Percentiles rank a stretch among this genome's conserved stretches.
Conservation (phyloP, 2,797 vertebrate genomes). For the Siniperca obscura region DNA sequence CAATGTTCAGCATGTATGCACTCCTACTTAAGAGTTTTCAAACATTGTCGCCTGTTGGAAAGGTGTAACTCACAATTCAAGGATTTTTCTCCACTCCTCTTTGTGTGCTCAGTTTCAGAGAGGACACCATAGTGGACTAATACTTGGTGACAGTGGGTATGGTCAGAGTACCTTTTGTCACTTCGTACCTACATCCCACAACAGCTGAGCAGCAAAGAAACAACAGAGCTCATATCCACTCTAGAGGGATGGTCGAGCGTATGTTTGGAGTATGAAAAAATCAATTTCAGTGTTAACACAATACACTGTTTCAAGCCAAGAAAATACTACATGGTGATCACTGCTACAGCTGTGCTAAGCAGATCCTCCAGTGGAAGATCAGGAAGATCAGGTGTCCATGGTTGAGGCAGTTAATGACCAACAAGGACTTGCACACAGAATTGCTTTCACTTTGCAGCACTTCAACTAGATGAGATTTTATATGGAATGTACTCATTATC, state of each 20-base stretch:
- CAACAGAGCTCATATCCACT: slow-evolving; percentile 4
- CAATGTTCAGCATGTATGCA: background rate
- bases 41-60: background rate
- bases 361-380: background rate
- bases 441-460: background rate
- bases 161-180: background rate
- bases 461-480: background rate
- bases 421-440: background rate
- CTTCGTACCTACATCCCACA: background rate
- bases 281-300: background rate
- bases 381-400: too few relatives aligned
- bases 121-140: slow-evolving; percentile 2
- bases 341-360: background rate
- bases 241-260: too few relatives aligned
- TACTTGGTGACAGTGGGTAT: background rate
- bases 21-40: background rate
- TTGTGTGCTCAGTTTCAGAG: background rate
- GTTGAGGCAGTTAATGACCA: background rate
- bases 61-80: slow-evolving; percentile 9
- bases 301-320: background rate
- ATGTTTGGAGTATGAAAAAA: background rate
- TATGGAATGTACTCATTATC: background rate
- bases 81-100: slow-evolving; percentile 2
- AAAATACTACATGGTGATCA: background rate
- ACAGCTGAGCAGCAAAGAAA: slow-evolving; percentile 4